Evolutionary conservation across 2,113 vertebrate genomes (phyloP), one percentile per base, ranked within the genome.

Genomic region (Triplophysa rosa): DNA sequence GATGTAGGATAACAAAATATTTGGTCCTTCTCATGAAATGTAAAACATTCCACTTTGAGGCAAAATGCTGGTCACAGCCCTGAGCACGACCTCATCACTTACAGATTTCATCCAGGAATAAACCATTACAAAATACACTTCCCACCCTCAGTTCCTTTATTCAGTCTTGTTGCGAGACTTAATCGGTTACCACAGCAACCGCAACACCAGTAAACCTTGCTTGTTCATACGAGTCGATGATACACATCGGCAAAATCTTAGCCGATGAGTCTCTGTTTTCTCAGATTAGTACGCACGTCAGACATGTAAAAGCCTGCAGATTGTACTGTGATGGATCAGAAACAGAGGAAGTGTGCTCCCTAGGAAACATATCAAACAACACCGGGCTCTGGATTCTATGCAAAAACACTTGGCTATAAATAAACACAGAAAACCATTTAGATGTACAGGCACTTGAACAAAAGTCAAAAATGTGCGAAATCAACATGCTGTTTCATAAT

Each of bases 181-280:
- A 61, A 24, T 16, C 42, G 7, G 67, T 71, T 71, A 42, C 59
- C 67, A 79, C 52, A 17, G 67, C 56, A 80, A 72, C 61, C 21
- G 26, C 11, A 26, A 40, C 2, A 14, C 3, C 49, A 67, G 69
- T 80, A n/a, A 21, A 73, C 14, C 23, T 58, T 10, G 52, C 78
- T 73, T 45, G 68, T 73, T 80, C 33, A 19, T 54, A 42, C 11
- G 42, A 9, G 45, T 17, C 21, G 45, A 45, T 16, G 13, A 33
- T 24, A 37, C 45, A 65, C 8, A 1, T 73, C 68, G 67, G 59
- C 47, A 56, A n/a, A 63, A 64, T 21, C 33, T 63, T 26, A 71
- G 21, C 16, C 24, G 23, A 80, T 11, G 16, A 49, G 23, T 19
- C 29, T 37, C 42, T 45, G 17, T 73, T 56, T 42, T 73, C 42